phyloP scores from a whole-genome alignment of 2,113 vertebrate species.

The Campylorhamphus procurvoides region DNA sequence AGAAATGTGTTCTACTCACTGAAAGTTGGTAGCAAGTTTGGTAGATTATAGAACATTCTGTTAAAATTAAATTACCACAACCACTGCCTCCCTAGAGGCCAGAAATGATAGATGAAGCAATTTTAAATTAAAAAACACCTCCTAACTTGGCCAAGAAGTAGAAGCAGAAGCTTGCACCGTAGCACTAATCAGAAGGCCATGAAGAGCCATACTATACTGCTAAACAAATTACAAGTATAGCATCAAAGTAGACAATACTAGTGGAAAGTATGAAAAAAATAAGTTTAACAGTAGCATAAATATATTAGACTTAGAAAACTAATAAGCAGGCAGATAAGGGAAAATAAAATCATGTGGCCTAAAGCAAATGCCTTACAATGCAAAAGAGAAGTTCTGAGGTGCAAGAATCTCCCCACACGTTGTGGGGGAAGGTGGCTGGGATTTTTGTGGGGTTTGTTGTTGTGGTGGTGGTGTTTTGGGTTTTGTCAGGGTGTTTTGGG shows the following conservation, averaged over 20 bases:
- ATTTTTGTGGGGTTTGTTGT: background rate
- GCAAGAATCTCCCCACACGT: background rate
- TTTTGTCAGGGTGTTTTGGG: rapidly evolving
- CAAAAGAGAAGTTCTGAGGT: background rate
- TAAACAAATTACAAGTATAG: background rate
- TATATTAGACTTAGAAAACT: background rate
- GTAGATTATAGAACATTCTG: background rate
- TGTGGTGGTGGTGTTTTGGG: background rate
- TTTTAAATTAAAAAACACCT: background rate
- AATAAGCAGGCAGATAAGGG: background rate
- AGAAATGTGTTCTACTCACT: background rate
- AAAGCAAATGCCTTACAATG: background rate
- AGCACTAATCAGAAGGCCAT: background rate
- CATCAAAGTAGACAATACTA: background rate
- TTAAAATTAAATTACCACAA: background rate
- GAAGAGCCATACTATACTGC: background rate
- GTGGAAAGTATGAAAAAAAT: background rate
- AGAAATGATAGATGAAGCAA: background rate
- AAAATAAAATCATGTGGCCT: background rate
- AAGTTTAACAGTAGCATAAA: background rate
- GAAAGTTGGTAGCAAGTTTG: background rate
- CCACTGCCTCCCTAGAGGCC: background rate
- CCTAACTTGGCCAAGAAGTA: background rate
- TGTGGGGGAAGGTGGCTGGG: rapidly evolving
- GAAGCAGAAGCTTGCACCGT: background rate